Evolutionary conservation across 2,888 invertebrate species (phyloP), one percentile per base, ranked within the genome.

Genomic region (Pollenia angustigena): DNA sequence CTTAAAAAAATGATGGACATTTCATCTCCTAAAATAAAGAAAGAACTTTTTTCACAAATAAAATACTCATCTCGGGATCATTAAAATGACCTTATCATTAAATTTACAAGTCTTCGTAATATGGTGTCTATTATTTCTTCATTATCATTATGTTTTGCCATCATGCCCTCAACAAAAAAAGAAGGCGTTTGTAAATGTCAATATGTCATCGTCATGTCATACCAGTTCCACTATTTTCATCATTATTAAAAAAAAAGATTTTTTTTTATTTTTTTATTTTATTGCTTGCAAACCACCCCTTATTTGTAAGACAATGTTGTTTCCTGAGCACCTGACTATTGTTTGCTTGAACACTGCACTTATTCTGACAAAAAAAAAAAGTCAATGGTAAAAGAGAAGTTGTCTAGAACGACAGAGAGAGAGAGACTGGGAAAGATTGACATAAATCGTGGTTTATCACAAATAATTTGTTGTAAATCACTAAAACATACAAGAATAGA

Each of bases 371-470:
- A 44, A 62, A 42, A 44, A 62, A 42, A 18, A 40, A 46, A 8
- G 23, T 23, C 23, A 23, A 23, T 23, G 23, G 23, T 2, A 60
- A 75, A n/a, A 60, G 46, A 16, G 54, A 40, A 46, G 14, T 60
- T 54, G 71, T 2, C 32, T 7, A 68, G 32, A 56, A 32, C 0
- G n/a, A 60, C 2, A 64, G 56, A 69, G 50, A 42, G 2, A 16
- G 72, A 60, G 48, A 76, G 52, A 18, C 23, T 71, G 85, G 64
- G 40, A 40, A 50, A 82, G 81, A 85, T 84, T 90, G 90, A 89
- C 89, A 90, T 91, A 91, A 91, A 91, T 90, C 92, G 92, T 92
- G 92, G 91, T 92, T 93, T 92, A 92, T 92, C 92, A 89, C 92
- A 90, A 90, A 91, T 90, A 90, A 92, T 91, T 91, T 90, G 90